phyloP scores from a whole-genome alignment of 2,888 invertebrate species.

The Lumbricus terrestris region DNA sequence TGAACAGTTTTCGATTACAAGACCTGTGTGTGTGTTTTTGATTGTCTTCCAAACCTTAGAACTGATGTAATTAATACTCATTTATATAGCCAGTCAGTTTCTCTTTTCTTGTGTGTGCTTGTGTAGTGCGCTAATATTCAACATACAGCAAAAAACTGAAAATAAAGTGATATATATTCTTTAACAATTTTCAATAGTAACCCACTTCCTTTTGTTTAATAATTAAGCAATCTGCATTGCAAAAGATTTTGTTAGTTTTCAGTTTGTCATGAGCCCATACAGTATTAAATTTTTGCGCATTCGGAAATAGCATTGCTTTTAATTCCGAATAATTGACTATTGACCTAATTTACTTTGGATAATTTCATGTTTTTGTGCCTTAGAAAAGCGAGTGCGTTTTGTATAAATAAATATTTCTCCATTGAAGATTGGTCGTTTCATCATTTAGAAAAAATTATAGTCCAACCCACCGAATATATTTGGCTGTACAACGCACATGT shows the following conservation, averaged over 20 bases:
- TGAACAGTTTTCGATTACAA: neutral
- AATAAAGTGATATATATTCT: no score
- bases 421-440: neutral
- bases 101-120: neutral
- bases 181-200: neutral
- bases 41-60: neutral
- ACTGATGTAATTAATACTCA: slow-evolving; percentile 3
- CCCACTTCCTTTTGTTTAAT: no score
- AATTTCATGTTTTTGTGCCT: neutral
- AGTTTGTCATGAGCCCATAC: no score
- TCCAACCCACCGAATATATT: no score
- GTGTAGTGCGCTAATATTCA: neutral
- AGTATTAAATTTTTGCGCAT: neutral
- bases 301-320: neutral
- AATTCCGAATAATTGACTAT: neutral
- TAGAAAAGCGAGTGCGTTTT: neutral
- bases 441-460: no score
- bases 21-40: neutral
- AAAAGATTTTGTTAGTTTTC: no score
- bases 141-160: no score
- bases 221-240: no score
- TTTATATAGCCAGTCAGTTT: neutral
- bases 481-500: no score
- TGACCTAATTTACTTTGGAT: neutral
- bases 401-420: neutral